Conservation (phyloP, 1,140 invertebrate species). For the Pygmarrhopalites habei region DNA sequence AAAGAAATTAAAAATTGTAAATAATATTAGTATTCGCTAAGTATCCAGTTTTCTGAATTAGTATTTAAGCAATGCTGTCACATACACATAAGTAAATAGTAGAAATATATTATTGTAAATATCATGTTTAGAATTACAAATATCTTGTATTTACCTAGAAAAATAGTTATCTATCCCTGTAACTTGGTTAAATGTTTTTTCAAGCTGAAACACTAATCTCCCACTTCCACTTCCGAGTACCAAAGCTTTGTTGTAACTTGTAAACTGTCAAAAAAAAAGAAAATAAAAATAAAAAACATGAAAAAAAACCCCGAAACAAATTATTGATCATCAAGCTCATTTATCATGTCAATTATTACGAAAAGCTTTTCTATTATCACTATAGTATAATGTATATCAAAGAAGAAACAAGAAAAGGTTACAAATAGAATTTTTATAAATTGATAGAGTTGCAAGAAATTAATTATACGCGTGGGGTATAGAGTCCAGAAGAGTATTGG, state of each 20-base stretch:
- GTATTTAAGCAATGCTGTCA: no score
- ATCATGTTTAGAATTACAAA: no score
- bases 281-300: neutral
- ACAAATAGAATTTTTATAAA: neutral
- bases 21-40: no score
- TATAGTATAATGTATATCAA: neutral
- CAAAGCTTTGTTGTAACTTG: slow-evolving; percentile 16
- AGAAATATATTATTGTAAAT: no score
- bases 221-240: slow-evolving; percentile 31
- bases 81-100: no score
- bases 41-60: no score
- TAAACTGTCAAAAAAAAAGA: slow-evolving; percentile 16
- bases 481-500: neutral
- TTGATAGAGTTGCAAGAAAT: neutral
- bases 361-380: neutral
- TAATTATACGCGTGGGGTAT: slow-evolving; percentile 17
- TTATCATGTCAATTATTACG: neutral
- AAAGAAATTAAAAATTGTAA: no score
- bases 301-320: neutral
- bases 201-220: slow-evolving; percentile 25
- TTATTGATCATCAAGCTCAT: neutral
- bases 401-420: slow-evolving; percentile 6
- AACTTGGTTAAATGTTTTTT: slow-evolving; percentile 27
- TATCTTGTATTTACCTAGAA: no score
- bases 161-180: slow-evolving; percentile 31